These are phyloP conservation scores for Apodemia mormo DNA, from an alignment of 2,888 invertebrate genomes.

Conservation along the genomic window DNA sequence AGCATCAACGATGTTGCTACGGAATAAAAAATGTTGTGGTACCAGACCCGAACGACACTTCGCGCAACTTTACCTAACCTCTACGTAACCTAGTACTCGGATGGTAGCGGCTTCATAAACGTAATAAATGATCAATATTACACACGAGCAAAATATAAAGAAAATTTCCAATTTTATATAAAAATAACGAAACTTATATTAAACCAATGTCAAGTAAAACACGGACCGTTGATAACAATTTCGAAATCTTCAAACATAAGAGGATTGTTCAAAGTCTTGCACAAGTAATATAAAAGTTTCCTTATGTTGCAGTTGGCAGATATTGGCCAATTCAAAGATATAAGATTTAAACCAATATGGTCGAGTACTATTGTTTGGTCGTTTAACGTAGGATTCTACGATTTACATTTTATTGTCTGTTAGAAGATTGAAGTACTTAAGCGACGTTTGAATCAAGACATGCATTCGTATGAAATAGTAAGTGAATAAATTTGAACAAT, in stretches of 20 bases:
- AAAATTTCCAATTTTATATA: background rate
- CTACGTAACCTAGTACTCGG: no score
- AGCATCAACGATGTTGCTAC: no score
- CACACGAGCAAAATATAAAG: no score
- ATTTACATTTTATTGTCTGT: slow-evolving; percentile 5
- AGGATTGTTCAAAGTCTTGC: slow-evolving; percentile 20
- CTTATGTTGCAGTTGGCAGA: slow-evolving; percentile 38
- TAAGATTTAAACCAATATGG: slow-evolving; percentile 11
- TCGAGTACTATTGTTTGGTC: background rate
- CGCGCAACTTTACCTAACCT: no score
- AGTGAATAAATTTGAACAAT: no score
- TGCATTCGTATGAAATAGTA: background rate
- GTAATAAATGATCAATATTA: no score
- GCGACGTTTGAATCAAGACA: background rate
- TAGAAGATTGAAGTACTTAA: background rate
- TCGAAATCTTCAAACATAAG: slow-evolving; percentile 23
- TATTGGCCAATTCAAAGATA: slow-evolving; percentile 36
- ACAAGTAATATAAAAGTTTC: slow-evolving; percentile 42
- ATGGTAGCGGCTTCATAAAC: no score
- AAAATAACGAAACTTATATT: background rate
- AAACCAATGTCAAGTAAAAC: slow-evolving; percentile 6
- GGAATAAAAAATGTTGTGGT: no score
- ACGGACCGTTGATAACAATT: background rate
- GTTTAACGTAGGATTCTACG: background rate
- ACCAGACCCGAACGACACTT: no score